Evolutionary conservation across 2,888 invertebrate species (phyloP).

Genomic region (Gerris lacustris): DNA sequence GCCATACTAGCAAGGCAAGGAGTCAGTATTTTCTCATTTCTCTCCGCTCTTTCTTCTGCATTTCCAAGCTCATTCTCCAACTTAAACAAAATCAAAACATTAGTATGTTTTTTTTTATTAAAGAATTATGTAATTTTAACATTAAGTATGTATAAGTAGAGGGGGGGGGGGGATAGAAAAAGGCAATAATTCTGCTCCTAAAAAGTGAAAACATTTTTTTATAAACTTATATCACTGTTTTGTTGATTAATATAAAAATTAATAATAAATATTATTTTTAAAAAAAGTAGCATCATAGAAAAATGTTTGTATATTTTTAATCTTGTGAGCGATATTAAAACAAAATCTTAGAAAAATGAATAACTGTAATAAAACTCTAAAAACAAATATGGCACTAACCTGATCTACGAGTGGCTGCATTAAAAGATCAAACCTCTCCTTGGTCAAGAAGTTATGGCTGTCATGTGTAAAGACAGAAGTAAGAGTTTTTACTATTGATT

Average conservation of each 20-base stretch:
- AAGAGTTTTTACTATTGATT: constrained; percentile 62
- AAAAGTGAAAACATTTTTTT: too few species aligned
- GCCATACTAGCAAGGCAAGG: constrained; percentile 73
- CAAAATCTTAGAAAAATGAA: too few species aligned
- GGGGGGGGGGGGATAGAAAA: too few species aligned
- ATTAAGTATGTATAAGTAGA: background rate
- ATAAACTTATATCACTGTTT: too few species aligned
- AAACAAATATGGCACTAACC: constrained; percentile 33
- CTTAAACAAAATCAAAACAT: constrained; percentile 23
- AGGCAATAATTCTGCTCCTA: too few species aligned
- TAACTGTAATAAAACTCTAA: too few species aligned
- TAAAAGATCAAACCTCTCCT: constrained; percentile 69
- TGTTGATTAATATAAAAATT: too few species aligned
- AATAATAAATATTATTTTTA: too few species aligned
- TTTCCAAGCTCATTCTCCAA: constrained; percentile 60
- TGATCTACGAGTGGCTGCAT: constrained; percentile 84
- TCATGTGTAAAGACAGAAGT: constrained; percentile 69
- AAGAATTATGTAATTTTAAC: background rate
- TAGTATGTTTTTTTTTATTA: background rate
- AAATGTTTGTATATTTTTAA: too few species aligned
- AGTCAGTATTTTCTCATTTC: constrained; percentile 51
- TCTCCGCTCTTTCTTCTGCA: constrained; percentile 45
- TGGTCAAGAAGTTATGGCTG: constrained; percentile 68
- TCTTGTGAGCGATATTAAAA: too few species aligned
- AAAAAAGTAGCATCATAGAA: too few species aligned